Base-by-base conservation (phyloP, 2,888 invertebrate genomes). In the Anticlea derivata region DNA sequence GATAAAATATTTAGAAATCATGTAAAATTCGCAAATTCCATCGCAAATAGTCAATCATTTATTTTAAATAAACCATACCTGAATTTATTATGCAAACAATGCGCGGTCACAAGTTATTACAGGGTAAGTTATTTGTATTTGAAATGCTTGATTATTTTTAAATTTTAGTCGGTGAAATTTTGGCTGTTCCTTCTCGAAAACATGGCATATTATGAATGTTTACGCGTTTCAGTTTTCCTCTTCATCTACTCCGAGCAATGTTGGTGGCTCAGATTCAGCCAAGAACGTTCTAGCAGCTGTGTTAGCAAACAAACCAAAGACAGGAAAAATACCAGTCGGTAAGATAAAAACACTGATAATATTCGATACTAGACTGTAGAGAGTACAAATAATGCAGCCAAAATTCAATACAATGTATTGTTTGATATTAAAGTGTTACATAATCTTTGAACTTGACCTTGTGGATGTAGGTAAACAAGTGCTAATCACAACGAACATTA, bases 321-420 rank as follows among this genome's bases (percentile, higher is more conserved):
- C 81, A 59, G 87, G 88, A 31, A 89, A 89, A 82, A 88, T 88
- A 64, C 90, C 90, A 67, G 82, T 87, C 73, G 91, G 91, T 91
- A 78, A 83, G 90, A 68, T 20, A 31, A 40, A 30, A 26, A 8
- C 11, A 10, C 33, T 17, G 20, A 13, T 38, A 8, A 7, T 12
- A 0, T 13, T 17, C 5, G 12, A 12, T 17, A 6, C 6, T 43
- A 0, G 11, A 8, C 12, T 27, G 5, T 17, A 3, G 2, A 17
- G 17, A 17, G 17, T 17, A 17, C 2, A 17, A 17, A 10, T 17
- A 29, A 6, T 10, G 2, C 10, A 35, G 12, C 7, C 8, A 10
- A 22, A 8, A 13, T 23, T 27, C 2, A 34, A 27, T 24, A 30
- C 1, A 38, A 24, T 39, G 26, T 10, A 24, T 17, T 39, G 12